Percentiles rank a stretch among this genome's conserved stretches.
Evolutionary conservation across 2,113 vertebrate species (phyloP).

Genomic region (Nothoprocta pentlandii): DNA sequence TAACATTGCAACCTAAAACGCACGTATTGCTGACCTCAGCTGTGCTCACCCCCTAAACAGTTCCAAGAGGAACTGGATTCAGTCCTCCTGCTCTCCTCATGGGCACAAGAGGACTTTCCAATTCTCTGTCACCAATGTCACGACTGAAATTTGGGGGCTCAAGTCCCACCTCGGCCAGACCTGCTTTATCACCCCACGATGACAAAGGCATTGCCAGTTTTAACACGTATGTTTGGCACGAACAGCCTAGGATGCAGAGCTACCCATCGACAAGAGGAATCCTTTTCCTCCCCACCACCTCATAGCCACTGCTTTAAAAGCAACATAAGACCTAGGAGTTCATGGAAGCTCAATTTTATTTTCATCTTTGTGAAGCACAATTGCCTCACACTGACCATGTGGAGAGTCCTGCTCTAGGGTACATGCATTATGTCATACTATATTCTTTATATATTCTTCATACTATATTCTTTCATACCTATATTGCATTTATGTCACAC

Average conservation of each 20-base stretch:
- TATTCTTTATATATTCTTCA: background rate
- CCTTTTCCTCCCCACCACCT: background rate
- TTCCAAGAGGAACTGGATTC: fast-evolving
- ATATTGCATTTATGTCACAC: background rate
- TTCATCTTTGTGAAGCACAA: too few species aligned
- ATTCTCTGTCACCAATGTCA: fast-evolving
- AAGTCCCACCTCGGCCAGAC: background rate
- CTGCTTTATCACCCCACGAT: fast-evolving
- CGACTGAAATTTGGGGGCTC: background rate
- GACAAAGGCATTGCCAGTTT: background rate
- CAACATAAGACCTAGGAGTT: background rate
- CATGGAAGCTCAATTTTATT: background rate
- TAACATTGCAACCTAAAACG: background rate
- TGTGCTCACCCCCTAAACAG: background rate
- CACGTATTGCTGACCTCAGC: background rate
- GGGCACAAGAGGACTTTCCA: background rate
- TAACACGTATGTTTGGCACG: background rate
- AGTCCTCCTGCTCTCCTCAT: background rate
- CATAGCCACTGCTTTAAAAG: background rate
- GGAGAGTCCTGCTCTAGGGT: background rate
- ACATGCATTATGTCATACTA: fast-evolving
- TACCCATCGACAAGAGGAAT: background rate
- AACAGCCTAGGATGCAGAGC: background rate
- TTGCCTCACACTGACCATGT: background rate
- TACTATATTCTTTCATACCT: background rate